Evolutionary conservation across 1,140 invertebrate species (phyloP), one percentile per base, ranked within the genome.

Genomic region (Drosophila leontia): DNA sequence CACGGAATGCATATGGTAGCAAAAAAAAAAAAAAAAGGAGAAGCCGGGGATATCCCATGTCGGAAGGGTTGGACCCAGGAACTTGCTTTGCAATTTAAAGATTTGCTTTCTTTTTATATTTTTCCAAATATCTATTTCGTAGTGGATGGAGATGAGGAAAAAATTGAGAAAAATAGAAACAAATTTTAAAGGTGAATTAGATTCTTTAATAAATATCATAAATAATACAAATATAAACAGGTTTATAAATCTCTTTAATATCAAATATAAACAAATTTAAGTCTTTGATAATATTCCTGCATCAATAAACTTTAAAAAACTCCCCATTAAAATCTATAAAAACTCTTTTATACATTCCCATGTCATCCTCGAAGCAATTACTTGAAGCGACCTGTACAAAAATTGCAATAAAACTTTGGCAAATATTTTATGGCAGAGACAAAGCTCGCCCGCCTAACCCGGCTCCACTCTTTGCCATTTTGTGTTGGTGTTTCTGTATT

Each of bases 1-100:
- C 83, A 87, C 26, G 61, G 39, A 71, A 57, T 88, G 84, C 83
- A 87, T 80, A 82, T 88, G 84, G 53, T 61, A 45, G 57, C 42
- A 71, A 79, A 82, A 69, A 77, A 71, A 79, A 82, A 69, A 77
- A 71, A 8, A 53, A 53, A 68, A 72, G n/a, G 29, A 53, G n/a
- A 51, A 23, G 3, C 23, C 26, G 23, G 19, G 42, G 48, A 44
- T 45, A 63, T 51, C 58, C 80, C 57, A 35, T 56, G 13, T 37
- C 19, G 35, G n/a, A 39, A 50, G 69, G 57, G 57, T 64, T n/a
- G 55, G n/a, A 26, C n/a, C 23, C 12, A 19, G 48, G 32, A 29
- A 8, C 13, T 79, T 32, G 50, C 56, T 63, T 39, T 60, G 48
- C 71, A 39, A 55, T 56, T 63, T 51, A 56, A 64, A 45, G 42